Evolutionary conservation across 1,140 invertebrate species (phyloP), one percentile per base, ranked within the genome.

Genomic region (Trachymyrmex septentrionalis): DNA sequence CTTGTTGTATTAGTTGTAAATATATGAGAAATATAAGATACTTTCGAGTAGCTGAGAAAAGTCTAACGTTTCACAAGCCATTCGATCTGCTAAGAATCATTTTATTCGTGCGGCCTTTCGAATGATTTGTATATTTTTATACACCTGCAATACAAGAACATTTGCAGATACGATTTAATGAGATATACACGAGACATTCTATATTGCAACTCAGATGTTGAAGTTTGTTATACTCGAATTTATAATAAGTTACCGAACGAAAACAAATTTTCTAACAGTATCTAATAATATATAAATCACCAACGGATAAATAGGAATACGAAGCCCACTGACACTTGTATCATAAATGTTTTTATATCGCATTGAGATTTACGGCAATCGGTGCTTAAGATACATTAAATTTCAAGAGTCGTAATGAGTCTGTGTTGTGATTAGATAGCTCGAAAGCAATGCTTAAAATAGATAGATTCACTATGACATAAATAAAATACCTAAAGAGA

Each of bases 51-150:
- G 85, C 67, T 71, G 77, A 86, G 77, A 86, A 80, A 86, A 86
- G 66, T 84, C 69, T 82, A 71, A 76, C 59, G 78, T 86, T 86
- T 86, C 77, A 86, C 80, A 82, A 86, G 78, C 69, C 75, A 85
- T 84, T 87, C 80, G 80, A 82, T 87, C 69, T 87, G 80, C 69
- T 84, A 78, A 80, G 69, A 84, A 87, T 87, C 81, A 87, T 84
- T 87, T 87, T 84, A 73, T 72, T 86, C 85, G 44, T 82, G 85
- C 85, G 78, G 85, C 77, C 86, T 87, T 84, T 82, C 76, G 78
- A 86, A 84, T 87, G 78, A 84, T 87, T 87, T 87, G 78, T 87
- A 87, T 87, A 87, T 87, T 87, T 87, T 87, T 87, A 87, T 87
- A 87, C 86, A 73, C 67, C 77, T 86, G 64, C 77, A 82, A 72